Evolutionary conservation across 1,140 invertebrate species (phyloP), one percentile per base, ranked within the genome.

Genomic region (Oscheius sp.): DNA sequence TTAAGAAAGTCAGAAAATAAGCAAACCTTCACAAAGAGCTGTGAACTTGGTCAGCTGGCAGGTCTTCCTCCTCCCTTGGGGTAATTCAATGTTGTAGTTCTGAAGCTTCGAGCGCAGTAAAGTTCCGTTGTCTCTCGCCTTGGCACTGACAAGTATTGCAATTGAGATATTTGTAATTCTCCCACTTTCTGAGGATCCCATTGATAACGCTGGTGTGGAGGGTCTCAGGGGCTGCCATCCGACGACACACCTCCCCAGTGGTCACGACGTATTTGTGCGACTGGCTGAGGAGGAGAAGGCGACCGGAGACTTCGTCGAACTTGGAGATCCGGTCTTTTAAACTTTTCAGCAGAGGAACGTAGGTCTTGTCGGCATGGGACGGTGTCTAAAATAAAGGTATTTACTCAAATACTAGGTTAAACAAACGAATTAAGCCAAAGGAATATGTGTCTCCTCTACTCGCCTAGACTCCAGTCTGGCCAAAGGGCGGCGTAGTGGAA

Each of bases 181-280:
- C 87, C 87, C 85, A 94, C 91, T 93, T 91, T 86, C 95, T 89
- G 23, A 99, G 88, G 23, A 99, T 95, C 36, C 96, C 96, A 35
- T 96, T 96, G 45, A 99, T 89, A 28, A 99, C 88, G 46, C 95
- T 98, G 13, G 96, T 96, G 86, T 99, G 99, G 70, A 99, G 88
- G 88, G 96, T 99, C 88, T 99, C 96, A 0, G 96, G 96, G 31
- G 95, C 95, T 59, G 93, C 95, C 66, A 99, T 88, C 78, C 97
- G 88, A 83, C 96, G 88, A 86, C 99, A 95, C 46, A 99, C 95
- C 88, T 99, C 96, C 1, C 93, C 95, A 64, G 99, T 93, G 29
- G 95, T 98, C 79, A 99, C 96, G 88, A 98, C 99, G 89, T 98
- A 98, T 89, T 99, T 99, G 86, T 93, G 95, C 73, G 95, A 99